A percentile compares a stretch with the other conserved stretches of the same genome.
These are phyloP conservation scores for Rousettus madagascariensis DNA, from an alignment of 2,797 vertebrate species.

Conservation along the genomic window DNA sequence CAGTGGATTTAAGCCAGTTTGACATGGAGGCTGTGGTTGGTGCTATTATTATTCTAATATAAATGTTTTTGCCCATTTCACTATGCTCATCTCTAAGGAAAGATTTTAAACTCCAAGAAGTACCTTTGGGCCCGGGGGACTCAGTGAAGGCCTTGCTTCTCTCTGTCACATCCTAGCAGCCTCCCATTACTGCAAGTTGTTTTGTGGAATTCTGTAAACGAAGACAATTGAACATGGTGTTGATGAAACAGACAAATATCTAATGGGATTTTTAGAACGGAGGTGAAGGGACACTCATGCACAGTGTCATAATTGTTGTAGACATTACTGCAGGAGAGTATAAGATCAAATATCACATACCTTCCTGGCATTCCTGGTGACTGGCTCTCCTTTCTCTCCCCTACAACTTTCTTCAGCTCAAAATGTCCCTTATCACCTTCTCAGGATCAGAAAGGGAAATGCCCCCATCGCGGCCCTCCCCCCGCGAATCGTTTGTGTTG, in stretches of 20 bases:
- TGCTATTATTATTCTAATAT: background rate
- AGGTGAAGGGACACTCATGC: background rate
- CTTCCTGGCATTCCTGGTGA: background rate
- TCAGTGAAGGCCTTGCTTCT: background rate
- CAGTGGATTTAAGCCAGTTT: background rate
- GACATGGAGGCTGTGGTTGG: background rate
- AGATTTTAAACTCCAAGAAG: background rate
- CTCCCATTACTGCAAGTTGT: background rate
- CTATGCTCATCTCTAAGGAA: background rate
- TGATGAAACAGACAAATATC: background rate
- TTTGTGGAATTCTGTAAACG: background rate
- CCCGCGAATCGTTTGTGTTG: background rate
- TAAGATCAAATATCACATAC: background rate
- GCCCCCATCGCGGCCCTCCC: accelerated
- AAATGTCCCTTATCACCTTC: background rate
- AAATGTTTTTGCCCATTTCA: background rate
- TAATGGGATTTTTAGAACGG: background rate
- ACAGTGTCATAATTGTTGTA: background rate
- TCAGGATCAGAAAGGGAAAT: background rate
- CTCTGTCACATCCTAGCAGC: background rate
- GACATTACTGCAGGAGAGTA: background rate
- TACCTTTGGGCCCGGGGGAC: background rate
- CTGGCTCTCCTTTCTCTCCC: background rate
- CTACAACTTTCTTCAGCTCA: background rate
- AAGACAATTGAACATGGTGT: background rate